Percentiles rank a stretch among this genome's conserved stretches.
Conservation (phyloP, 2,888 invertebrate species). For the Heliconius hortense region DNA sequence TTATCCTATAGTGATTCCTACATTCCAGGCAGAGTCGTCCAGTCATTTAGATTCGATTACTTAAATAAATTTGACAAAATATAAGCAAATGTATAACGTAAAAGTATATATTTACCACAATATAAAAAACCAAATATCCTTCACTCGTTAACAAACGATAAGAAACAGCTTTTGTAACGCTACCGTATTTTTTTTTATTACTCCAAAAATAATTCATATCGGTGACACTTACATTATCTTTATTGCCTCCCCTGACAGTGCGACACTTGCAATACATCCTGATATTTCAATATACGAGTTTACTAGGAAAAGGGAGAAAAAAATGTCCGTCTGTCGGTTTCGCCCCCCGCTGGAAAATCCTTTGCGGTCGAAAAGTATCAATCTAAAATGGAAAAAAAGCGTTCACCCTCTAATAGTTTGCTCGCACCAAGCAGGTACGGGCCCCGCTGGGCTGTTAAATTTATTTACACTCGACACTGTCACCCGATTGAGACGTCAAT, state of each 20-base stretch:
- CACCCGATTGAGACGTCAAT: slow-evolving; percentile 45
- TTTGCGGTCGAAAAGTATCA: slow-evolving; percentile 79
- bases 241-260: slow-evolving; percentile 22
- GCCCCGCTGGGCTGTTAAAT: slow-evolving; percentile 68
- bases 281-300: slow-evolving; percentile 61
- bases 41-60: too few relatives aligned
- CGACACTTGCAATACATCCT: slow-evolving; percentile 53
- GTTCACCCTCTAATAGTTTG: slow-evolving; percentile 49
- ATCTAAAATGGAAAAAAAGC: slow-evolving; percentile 60
- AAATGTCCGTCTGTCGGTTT: slow-evolving; percentile 56
- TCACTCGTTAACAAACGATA: slow-evolving; percentile 13
- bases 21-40: too few relatives aligned
- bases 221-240: slow-evolving; percentile 44
- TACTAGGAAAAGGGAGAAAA: slow-evolving; percentile 57
- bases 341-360: slow-evolving; percentile 66
- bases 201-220: slow-evolving; percentile 12
- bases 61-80: too few relatives aligned
- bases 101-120: not conserved
- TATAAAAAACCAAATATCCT: not conserved
- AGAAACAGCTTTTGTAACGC: not conserved
- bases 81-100: too few relatives aligned
- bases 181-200: slow-evolving; percentile 4
- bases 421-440: slow-evolving; percentile 58
- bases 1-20: too few relatives aligned
- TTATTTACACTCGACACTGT: slow-evolving; percentile 51